Percentiles rank a stretch among this genome's conserved stretches.
phyloP scores from a whole-genome alignment of 1,140 invertebrate species.

The Drosophila kohkoa region DNA sequence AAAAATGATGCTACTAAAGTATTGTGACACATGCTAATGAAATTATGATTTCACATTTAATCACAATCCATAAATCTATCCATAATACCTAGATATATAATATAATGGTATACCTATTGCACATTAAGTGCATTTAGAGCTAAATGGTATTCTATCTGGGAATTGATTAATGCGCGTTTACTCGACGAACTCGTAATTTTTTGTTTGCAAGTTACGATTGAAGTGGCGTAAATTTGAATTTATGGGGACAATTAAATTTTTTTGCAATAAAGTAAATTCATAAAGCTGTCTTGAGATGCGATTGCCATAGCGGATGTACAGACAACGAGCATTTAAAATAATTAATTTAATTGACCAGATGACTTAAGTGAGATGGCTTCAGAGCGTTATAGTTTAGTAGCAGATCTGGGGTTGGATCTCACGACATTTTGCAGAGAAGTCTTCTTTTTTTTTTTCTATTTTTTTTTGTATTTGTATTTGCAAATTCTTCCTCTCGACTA shows the following conservation, averaged over 20 bases:
- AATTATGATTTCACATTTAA: slow-evolving; percentile 32
- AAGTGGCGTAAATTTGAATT: slow-evolving; percentile 24
- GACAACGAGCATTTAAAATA: slow-evolving; percentile 50
- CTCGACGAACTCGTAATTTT: neutral
- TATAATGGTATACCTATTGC: slow-evolving; percentile 61
- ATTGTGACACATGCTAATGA: no score
- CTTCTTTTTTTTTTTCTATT: neutral
- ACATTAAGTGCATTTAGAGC: slow-evolving; percentile 48
- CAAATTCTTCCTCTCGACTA: neutral
- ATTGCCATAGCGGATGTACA: neutral
- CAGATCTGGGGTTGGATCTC: slow-evolving; percentile 11
- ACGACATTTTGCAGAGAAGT: slow-evolving; percentile 46
- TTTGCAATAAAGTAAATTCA: slow-evolving; percentile 57
- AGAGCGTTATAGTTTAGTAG: slow-evolving; percentile 9
- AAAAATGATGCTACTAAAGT: no score
- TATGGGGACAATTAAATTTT: slow-evolving; percentile 63
- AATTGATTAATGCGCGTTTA: slow-evolving; percentile 64
- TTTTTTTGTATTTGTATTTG: neutral
- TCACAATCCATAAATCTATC: slow-evolving; percentile 65
- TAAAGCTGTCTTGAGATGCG: slow-evolving; percentile 34
- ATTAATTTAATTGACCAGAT: slow-evolving; percentile 64
- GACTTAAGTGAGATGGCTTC: slow-evolving; percentile 24
- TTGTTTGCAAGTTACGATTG: neutral
- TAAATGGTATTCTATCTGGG: slow-evolving; percentile 67
- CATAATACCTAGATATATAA: neutral